A percentile compares a stretch with the other conserved stretches of the same genome.
Evolutionary conservation across 92 coral and sea anemone genomes (phyloP).

Genomic region (Epizoanthus illoricatus): DNA sequence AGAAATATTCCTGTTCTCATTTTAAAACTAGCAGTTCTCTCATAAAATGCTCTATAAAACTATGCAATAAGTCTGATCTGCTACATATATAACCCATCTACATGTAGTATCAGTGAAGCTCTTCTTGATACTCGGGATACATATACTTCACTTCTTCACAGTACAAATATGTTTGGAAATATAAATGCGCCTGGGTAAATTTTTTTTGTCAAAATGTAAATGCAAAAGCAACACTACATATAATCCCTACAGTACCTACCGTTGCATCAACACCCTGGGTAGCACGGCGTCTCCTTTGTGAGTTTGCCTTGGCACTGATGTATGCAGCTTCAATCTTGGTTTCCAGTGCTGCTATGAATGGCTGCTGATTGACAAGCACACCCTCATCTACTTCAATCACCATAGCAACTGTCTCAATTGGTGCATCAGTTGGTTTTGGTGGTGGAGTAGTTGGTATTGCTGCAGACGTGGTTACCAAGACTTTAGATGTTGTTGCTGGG

Average conservation of each 20-base stretch:
- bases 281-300: slow-evolving; percentile 23
- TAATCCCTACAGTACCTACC: neutral
- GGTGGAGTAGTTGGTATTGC: slow-evolving; percentile 28
- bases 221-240: too few species aligned
- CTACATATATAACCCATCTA: too few species aligned
- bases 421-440: neutral
- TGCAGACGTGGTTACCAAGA: slow-evolving; percentile 7
- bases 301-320: slow-evolving; percentile 16
- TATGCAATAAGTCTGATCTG: too few species aligned
- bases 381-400: slow-evolving; percentile 26
- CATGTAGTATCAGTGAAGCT: too few species aligned
- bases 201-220: too few species aligned
- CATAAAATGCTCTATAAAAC: too few species aligned
- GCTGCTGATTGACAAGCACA: neutral
- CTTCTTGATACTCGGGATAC: too few species aligned
- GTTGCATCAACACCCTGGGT: slow-evolving; percentile 40
- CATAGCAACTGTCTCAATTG: slow-evolving; percentile 4
- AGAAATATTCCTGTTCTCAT: too few species aligned
- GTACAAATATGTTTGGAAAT: too few species aligned
- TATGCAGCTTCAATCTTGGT: slow-evolving; percentile 33
- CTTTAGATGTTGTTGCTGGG: slow-evolving; percentile 20
- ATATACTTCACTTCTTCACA: too few species aligned
- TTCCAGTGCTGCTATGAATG: slow-evolving; percentile 38
- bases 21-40: too few species aligned
- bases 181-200: too few species aligned